These are phyloP conservation scores for Bellardia pandia DNA, from an alignment of 2,888 invertebrate species.

Conservation along the genomic window DNA sequence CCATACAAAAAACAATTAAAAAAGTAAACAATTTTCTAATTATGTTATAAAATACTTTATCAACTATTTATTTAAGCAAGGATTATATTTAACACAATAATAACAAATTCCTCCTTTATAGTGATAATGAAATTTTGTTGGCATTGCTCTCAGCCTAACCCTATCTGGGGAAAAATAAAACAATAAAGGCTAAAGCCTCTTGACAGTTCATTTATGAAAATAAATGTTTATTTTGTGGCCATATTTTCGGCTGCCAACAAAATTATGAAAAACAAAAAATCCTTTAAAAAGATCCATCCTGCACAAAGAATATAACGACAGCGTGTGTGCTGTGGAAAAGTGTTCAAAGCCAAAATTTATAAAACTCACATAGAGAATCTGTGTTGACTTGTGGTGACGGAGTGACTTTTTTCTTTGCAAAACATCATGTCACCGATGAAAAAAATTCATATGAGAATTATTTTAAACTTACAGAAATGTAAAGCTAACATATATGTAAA, in stretches of 20 bases:
- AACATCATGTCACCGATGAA: slow-evolving; percentile 16
- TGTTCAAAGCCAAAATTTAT: background rate
- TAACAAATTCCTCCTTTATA: background rate
- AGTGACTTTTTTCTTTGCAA: slow-evolving; percentile 1
- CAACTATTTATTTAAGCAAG: background rate
- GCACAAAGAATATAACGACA: background rate
- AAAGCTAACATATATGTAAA: too few relatives aligned
- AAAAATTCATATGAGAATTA: background rate
- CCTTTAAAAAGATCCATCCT: background rate
- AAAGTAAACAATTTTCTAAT: too few relatives aligned
- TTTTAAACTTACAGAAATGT: too few relatives aligned
- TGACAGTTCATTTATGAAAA: slow-evolving; percentile 42
- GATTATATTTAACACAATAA: background rate
- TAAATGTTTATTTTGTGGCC: slow-evolving; percentile 17
- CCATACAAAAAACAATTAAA: background rate
- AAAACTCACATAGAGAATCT: slow-evolving; percentile 12
- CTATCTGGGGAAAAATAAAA: background rate
- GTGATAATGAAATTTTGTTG: background rate
- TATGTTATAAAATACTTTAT: too few relatives aligned
- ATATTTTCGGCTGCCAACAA: slow-evolving; percentile 19
- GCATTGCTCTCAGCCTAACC: background rate
- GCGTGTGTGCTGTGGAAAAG: background rate
- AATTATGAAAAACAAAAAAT: background rate
- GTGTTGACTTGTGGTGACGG: slow-evolving; percentile 10
- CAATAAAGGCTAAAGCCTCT: slow-evolving; percentile 23